phyloP scores from a whole-genome alignment of 2,113 vertebrate species.

The Elgaria multicarinata region DNA sequence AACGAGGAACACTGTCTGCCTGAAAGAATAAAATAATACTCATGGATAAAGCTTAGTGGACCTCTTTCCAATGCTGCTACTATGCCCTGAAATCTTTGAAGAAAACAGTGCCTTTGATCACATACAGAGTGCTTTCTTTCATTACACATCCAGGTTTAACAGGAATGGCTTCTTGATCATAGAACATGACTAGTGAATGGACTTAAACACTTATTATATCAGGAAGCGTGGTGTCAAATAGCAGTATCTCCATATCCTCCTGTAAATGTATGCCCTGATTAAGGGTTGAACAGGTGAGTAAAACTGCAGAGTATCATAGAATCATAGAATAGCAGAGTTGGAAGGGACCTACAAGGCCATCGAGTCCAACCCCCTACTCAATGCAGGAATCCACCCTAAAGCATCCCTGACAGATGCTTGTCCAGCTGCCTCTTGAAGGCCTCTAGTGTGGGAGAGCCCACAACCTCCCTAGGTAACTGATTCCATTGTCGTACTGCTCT shows the following conservation, averaged over 20 bases:
- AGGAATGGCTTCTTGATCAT: background rate
- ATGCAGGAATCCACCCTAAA: too few species aligned
- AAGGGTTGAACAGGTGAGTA: background rate
- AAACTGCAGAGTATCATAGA: background rate
- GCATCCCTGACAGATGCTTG: too few species aligned
- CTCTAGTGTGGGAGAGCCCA: too few species aligned
- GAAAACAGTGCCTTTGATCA: background rate
- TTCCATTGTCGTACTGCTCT: too few species aligned
- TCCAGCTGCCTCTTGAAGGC: too few species aligned
- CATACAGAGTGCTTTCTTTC: background rate
- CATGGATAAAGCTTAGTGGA: background rate
- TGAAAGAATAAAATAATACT: slow-evolving; percentile 62
- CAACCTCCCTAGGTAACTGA: too few species aligned
- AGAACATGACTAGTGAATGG: background rate
- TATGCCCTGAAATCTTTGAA: too few species aligned
- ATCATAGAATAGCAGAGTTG: too few species aligned
- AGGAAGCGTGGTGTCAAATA: background rate
- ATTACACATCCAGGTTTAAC: background rate
- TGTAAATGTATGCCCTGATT: background rate
- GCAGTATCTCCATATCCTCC: background rate
- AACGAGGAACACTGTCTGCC: slow-evolving; percentile 91
- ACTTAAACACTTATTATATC: background rate
- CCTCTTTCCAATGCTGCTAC: background rate
- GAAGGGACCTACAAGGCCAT: too few species aligned
- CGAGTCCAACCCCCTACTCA: too few species aligned